Conservation (phyloP, 1,140 invertebrate genomes). For the Onthophagus taurus region DNA sequence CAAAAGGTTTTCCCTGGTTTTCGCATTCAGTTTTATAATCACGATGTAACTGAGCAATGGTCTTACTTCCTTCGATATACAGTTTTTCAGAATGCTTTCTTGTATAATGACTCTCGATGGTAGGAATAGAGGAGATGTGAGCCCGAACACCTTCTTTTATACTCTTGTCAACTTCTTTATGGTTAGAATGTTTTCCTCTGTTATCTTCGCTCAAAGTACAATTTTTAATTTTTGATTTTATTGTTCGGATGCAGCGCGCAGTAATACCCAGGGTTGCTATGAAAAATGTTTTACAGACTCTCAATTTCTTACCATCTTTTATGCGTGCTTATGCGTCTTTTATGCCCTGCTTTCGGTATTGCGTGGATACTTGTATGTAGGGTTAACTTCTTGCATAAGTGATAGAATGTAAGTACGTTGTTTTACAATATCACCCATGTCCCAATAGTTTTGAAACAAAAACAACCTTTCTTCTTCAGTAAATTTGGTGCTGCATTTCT, state of each 20-base stretch:
- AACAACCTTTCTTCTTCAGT: neutral
- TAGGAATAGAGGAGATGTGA: constrained; percentile 9
- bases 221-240: neutral
- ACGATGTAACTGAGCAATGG: constrained; percentile 12
- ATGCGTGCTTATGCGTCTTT: neutral
- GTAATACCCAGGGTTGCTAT: neutral
- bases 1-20: constrained; percentile 7
- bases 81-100: constrained; percentile 8
- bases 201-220: neutral
- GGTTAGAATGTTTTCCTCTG: constrained; percentile 10
- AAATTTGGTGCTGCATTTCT: neutral
- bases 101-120: constrained; percentile 9
- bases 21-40: constrained; percentile 16
- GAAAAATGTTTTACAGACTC: constrained; percentile 3
- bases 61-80: constrained; percentile 17
- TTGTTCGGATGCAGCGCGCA: neutral
- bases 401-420: neutral
- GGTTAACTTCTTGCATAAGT: neutral
- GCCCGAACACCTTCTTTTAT: constrained; percentile 8
- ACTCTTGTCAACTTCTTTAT: constrained; percentile 2
- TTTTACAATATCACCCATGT: neutral
- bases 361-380: constrained; percentile 3
- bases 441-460: constrained; percentile 3
- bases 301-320: neutral
- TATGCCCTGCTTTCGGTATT: neutral